Percentiles rank a stretch among this genome's conserved stretches.
These are phyloP conservation scores for Ostrea denselamellosa DNA, from an alignment of 1,140 invertebrate genomes.

Conservation along the genomic window DNA sequence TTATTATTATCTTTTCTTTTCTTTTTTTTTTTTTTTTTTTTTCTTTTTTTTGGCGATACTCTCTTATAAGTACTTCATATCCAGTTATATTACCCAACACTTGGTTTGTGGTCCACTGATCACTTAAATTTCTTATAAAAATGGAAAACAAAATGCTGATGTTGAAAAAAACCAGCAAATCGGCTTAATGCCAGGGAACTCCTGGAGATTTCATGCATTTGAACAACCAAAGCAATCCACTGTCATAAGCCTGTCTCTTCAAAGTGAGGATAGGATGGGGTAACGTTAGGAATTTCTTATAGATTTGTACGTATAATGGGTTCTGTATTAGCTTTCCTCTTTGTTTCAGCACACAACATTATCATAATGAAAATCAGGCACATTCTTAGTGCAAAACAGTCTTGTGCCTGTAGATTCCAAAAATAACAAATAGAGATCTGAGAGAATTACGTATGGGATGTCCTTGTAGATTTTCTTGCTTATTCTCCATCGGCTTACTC, in stretches of 20 bases:
- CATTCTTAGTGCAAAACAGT: background rate
- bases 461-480: background rate
- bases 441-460: background rate
- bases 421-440: background rate
- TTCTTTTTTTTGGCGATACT: too few species aligned
- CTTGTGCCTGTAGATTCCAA: background rate
- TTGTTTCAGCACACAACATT: background rate
- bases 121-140: too few species aligned
- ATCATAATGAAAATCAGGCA: conserved; percentile 6
- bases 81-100: too few species aligned
- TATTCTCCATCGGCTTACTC: too few species aligned
- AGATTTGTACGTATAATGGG: background rate
- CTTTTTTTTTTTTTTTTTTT: too few species aligned
- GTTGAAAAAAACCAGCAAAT: too few species aligned
- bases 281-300: background rate
- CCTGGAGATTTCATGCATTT: background rate
- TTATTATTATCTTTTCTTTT: too few species aligned
- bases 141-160: too few species aligned
- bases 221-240: background rate
- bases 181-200: background rate
- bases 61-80: too few species aligned
- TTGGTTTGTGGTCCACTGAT: too few species aligned
- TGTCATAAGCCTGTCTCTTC: background rate
- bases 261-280: background rate
- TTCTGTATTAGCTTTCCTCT: background rate